Evolutionary conservation across 2,113 vertebrate species (phyloP), one percentile per base, ranked within the genome.

Genomic region (Pteruthius melanotis): DNA sequence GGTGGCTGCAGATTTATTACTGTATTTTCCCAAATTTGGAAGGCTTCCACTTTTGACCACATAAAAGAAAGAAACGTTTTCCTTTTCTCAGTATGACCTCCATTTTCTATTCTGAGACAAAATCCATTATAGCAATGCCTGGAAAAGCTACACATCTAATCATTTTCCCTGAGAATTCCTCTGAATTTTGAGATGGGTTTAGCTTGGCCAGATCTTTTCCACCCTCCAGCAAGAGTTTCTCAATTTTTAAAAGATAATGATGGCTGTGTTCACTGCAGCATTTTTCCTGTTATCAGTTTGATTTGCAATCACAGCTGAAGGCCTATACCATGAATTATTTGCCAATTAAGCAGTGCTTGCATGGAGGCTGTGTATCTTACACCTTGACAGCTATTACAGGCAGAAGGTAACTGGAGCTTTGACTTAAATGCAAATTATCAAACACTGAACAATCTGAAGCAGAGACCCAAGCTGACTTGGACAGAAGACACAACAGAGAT

Each of bases 401-500:
- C 53, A 76, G 66, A 76, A 90, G 30, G 27, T 89, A 64, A 72
- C 40, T 35, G 22, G 37, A 94, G 88, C 68, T 94, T 92, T 96
- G 71, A 44, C 85, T 95, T 90, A 61, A 94, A 80, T 31, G 13
- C 10, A 21, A 90, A 84, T 90, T 92, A 96, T 90, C 90, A 90
- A 96, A 72, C n/a, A 60, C 57, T 0, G 1, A 91, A 57, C 27
- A 90, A 44, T 45, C 39, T 52, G 91, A 89, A 52, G 40, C 54
- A 40, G 42, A 68, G 16, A 45, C 44, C 49, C 45, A 82, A 54
- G 53, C 37, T 70, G 79, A 69, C 57, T 83, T 68, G 68, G 47
- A 78, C 4, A 8, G 79, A 93, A 97, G 97, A 97, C 97, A 97
- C 65, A 97, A 97, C 96, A 97, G 90, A 97, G 97, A 97, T 97